These are phyloP conservation scores for Drosophila kanekoi DNA, from an alignment of 2,888 invertebrate genomes.

Conservation along the genomic window DNA sequence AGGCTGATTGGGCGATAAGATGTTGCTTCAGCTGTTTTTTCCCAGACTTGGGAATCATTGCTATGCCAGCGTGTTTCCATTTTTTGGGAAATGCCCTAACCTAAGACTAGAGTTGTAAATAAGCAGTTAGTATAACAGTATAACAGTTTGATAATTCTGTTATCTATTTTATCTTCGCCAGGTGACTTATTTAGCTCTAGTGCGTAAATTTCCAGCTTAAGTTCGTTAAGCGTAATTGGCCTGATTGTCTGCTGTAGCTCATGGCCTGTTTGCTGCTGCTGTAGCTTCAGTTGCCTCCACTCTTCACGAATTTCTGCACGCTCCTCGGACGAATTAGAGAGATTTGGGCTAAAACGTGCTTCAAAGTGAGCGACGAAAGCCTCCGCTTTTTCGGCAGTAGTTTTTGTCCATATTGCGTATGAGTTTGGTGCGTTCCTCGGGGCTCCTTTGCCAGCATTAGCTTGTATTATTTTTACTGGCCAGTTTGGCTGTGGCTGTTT, in stretches of 20 bases:
- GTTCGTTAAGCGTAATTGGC: neutral
- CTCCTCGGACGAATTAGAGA: neutral
- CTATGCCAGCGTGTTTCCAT: neutral
- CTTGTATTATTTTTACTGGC: neutral
- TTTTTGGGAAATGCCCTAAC: neutral
- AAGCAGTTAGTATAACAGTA: neutral
- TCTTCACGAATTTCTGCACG: neutral
- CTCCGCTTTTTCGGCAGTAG: neutral
- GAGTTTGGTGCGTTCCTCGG: too few species aligned
- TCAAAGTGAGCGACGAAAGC: slow-evolving; percentile 3
- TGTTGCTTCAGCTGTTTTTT: neutral
- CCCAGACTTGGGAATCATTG: neutral
- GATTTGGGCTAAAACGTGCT: neutral
- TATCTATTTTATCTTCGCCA: slow-evolving; percentile 7
- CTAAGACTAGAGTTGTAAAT: neutral
- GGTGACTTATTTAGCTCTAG: slow-evolving; percentile 1
- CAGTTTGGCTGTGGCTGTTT: slow-evolving; percentile 5
- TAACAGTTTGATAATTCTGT: neutral
- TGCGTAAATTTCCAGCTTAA: neutral
- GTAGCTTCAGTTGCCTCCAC: neutral
- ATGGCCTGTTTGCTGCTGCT: neutral
- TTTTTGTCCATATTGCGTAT: slow-evolving; percentile 1
- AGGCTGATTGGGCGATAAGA: slow-evolving; percentile 3
- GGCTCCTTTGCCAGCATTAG: neutral
- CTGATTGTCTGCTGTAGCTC: neutral